These are phyloP conservation scores for Plectropomus leopardus DNA, from an alignment of 2,113 vertebrate species.

Conservation along the genomic window DNA sequence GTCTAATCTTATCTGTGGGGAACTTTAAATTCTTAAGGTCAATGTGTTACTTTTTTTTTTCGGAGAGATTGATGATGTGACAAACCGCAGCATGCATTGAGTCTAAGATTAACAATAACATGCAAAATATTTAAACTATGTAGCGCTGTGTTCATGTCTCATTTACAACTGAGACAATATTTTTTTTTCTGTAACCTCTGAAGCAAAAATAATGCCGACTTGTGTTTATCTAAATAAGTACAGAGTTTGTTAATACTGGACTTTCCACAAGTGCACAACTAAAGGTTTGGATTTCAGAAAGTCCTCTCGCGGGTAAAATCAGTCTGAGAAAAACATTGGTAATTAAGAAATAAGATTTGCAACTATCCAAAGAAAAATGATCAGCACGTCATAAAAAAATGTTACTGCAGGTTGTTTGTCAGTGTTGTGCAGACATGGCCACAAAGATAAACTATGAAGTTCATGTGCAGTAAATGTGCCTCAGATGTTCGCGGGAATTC, in stretches of 20 bases:
- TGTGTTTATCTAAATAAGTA: background rate
- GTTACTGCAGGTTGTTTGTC: background rate
- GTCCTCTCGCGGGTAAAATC: background rate
- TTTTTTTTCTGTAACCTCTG: background rate
- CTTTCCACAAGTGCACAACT: background rate
- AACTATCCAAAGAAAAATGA: background rate
- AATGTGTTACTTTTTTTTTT: no score
- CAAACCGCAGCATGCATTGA: background rate
- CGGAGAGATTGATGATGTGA: background rate
- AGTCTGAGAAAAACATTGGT: background rate
- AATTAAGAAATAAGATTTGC: background rate
- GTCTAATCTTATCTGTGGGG: background rate
- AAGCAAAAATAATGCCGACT: background rate
- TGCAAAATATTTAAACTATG: background rate
- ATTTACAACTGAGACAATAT: background rate
- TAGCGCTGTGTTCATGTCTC: background rate
- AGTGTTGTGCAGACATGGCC: background rate
- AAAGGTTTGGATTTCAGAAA: background rate
- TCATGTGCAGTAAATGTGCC: constrained; percentile 9
- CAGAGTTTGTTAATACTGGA: background rate
- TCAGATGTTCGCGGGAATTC: constrained; percentile 53
- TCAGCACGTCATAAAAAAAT: background rate
- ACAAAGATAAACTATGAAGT: background rate
- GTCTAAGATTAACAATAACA: background rate
- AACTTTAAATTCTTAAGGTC: background rate